Base-by-base conservation (phyloP, 2,113 vertebrate species). In the Alaudala cheleensis region DNA sequence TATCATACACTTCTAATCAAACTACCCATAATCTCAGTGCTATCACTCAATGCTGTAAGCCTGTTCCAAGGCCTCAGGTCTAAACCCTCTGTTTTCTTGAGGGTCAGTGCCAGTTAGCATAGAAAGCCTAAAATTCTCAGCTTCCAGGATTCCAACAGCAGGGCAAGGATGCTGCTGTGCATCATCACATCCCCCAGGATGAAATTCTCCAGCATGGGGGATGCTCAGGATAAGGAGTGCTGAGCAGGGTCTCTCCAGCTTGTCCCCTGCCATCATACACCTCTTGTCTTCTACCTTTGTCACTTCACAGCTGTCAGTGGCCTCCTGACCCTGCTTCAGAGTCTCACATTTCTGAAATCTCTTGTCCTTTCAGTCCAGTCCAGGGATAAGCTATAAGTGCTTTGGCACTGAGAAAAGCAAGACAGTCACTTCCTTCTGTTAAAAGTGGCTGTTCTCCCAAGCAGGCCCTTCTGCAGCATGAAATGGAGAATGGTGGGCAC, bases 161-260 rank as follows among this genome's bases (percentile, higher is more conserved):
- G 33, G 44, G 28, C 31, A 44, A 34, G 29, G 24, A 21, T 1
- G 50, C 29, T 53, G 54, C 19, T 58, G 14, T 51, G 33, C 64
- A 64, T 65, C 4, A 0, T 37, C 13, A 12, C 23, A 34, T 12
- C 40, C 29, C 14, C 22, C 0, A 0, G 1, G 2, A 62, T 7
- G 10, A 24, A 61, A 65, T 74, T 54, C 31, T 65, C 42, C 40
- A 33, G 62, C 39, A 2, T 2, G 28, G 22, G n/a, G 26, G 29
- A 61, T 40, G 31, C 45, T 66, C 3, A 1, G n/a, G 22, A 3
- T 57, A 49, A 51, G 0, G 1, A 57, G 28, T 0, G 0, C 10
- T 3, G 2, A 69, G 76, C 23, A 56, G 29, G 10, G 23, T 57
- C 77, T 87, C 2, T 0, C 23, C 81, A 84, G 23, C 37, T 60